These are phyloP conservation scores for Dynastes hyllus DNA, from an alignment of 2,888 invertebrate genomes.

Conservation along the genomic window DNA sequence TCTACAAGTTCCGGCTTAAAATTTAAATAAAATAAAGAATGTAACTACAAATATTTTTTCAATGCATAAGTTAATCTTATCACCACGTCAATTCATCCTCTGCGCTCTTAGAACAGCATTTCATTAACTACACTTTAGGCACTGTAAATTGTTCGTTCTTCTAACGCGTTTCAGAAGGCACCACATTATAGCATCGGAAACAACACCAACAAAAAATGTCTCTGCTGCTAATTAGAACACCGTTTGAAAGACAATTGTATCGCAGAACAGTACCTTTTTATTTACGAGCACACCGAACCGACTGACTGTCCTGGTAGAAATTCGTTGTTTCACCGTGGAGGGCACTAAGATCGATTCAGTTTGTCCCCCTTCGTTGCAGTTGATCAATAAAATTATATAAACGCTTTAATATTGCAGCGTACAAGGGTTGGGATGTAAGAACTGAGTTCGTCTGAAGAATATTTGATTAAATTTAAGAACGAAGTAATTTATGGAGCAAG, in stretches of 20 bases:
- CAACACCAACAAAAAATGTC: not conserved
- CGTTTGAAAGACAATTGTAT: slow-evolving; percentile 24
- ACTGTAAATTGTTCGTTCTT: not conserved
- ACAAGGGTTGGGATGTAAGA: slow-evolving; percentile 24
- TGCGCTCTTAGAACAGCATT: not conserved
- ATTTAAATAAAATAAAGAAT: too few species aligned
- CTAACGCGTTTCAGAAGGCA: not conserved
- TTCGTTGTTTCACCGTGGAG: slow-evolving; percentile 22
- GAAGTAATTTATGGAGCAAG: too few species aligned
- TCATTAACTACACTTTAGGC: not conserved
- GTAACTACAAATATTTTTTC: too few species aligned
- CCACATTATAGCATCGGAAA: not conserved
- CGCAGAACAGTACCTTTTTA: slow-evolving; percentile 7
- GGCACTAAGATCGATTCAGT: slow-evolving; percentile 15
- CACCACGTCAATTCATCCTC: too few species aligned
- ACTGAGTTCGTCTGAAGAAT: not conserved
- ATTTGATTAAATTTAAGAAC: not conserved
- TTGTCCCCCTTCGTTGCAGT: slow-evolving; percentile 16
- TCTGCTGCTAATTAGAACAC: not conserved
- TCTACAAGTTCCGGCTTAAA: too few species aligned
- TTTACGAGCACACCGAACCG: slow-evolving; percentile 15
- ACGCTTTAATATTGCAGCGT: slow-evolving; percentile 7
- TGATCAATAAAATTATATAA: slow-evolving; percentile 44
- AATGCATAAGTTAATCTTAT: too few species aligned
- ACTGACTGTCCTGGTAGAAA: slow-evolving; percentile 31